Evolutionary conservation across 2,113 vertebrate genomes (phyloP).

Genomic region (Odontesthes bonariensis): DNA sequence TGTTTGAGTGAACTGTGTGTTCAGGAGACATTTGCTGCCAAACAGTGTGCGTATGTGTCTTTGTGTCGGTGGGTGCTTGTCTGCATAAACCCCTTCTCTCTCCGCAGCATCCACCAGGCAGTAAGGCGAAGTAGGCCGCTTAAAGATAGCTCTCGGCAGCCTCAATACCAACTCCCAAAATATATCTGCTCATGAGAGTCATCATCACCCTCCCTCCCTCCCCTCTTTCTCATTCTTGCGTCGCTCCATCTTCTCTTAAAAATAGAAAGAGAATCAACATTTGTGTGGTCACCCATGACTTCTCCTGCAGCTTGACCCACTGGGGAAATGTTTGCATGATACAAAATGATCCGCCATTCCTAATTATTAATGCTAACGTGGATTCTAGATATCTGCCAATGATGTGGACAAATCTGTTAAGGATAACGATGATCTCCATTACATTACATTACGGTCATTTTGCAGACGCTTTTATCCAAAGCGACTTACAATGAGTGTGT

Average conservation of each 20-base stretch:
- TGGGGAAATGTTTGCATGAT: conserved; percentile 5
- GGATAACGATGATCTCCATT: not conserved
- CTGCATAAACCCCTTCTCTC: conserved; percentile 49
- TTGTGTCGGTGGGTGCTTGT: conserved; percentile 33
- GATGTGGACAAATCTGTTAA: too few species aligned
- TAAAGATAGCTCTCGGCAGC: conserved; percentile 82
- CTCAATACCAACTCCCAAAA: conserved; percentile 80
- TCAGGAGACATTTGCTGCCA: conserved; percentile 10
- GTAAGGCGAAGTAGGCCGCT: conserved; percentile 78
- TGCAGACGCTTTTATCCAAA: too few species aligned
- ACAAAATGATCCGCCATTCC: not conserved
- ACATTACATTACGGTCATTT: too few species aligned
- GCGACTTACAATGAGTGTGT: too few species aligned
- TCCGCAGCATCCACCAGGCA: conserved; percentile 68
- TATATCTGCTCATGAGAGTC: conserved; percentile 80
- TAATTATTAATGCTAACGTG: not conserved
- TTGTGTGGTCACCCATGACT: conserved; percentile 14
- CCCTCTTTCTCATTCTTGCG: conserved; percentile 56
- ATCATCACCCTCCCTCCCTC: conserved; percentile 55
- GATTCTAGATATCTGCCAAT: not conserved
- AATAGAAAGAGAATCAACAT: conserved; percentile 38
- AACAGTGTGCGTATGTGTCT: conserved; percentile 14
- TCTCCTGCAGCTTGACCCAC: conserved; percentile 11
- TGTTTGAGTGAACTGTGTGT: conserved; percentile 17
- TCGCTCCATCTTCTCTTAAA: conserved; percentile 49